These are phyloP conservation scores for Etheostoma nigrum DNA, from an alignment of 2,797 vertebrate species.

Conservation along the genomic window DNA sequence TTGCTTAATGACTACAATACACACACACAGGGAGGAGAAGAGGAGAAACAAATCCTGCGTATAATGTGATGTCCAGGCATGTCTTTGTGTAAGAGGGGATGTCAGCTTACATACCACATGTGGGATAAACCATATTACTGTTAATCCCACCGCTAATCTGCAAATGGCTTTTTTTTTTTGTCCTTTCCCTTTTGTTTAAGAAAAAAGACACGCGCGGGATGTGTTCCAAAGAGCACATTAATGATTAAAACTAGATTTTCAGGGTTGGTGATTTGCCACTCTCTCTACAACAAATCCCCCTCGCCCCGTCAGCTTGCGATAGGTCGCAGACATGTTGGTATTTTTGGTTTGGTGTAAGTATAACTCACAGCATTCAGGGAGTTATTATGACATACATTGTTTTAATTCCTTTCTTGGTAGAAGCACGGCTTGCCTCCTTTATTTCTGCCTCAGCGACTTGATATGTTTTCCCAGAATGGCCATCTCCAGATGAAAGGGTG, in stretches of 20 bases:
- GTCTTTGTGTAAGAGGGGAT: constrained; percentile 76
- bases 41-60: constrained; percentile 72
- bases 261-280: constrained; percentile 55
- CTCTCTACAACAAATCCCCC: constrained; percentile 49
- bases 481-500: constrained; percentile 18
- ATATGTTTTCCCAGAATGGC: constrained; percentile 14
- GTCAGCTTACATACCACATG: constrained; percentile 81
- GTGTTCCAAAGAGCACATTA: constrained; percentile 77
- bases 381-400: constrained; percentile 41
- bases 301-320: constrained; percentile 8
- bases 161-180: constrained; percentile 75
- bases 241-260: constrained; percentile 77
- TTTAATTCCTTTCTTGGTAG: constrained; percentile 29
- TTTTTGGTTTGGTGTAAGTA: constrained; percentile 19
- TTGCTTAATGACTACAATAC: constrained; percentile 60
- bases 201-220: constrained; percentile 61
- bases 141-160: constrained; percentile 82
- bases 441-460: constrained; percentile 10
- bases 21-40: constrained; percentile 57
- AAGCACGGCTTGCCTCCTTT: constrained; percentile 8
- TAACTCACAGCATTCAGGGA: constrained; percentile 20
- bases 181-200: constrained; percentile 78
- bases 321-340: constrained; percentile 3
- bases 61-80: constrained; percentile 75
- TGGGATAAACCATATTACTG: constrained; percentile 83